Evolutionary conservation across 2,113 vertebrate species (phyloP), one percentile per base, ranked within the genome.

Genomic region (Eulemur macaco): DNA sequence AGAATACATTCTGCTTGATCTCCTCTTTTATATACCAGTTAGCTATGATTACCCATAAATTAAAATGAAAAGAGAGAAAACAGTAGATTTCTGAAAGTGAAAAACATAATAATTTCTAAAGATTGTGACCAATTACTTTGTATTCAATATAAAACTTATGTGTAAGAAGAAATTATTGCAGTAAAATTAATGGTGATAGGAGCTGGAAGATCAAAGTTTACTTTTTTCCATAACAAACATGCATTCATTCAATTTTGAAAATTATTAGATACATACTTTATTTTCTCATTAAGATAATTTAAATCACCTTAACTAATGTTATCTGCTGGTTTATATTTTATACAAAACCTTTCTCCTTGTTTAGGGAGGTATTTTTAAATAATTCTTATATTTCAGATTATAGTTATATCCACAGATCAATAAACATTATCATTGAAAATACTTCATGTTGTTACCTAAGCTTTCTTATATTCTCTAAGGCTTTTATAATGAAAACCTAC

Each of bases 401-500:
- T 91, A 45, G 20, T 89, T 92, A 42, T 58, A 94, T 45, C 11
- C 56, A 83, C 47, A 52, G 27, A 86, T 80, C 77, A 85, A 60
- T 94, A 90, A 89, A 83, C 50, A 45, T 78, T 95, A 58, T 87
- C 73, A 91, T 80, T 83, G 81, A 89, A 64, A 4, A 3, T 95
- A 83, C 42, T 50, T 97, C 58, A 64, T 69, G 34, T 73, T 93
- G 47, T 88, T 87, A 84, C 25, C 86, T 13, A 94, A 95, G 45
- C 34, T 73, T 14, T 96, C 54, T 94, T 80, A 94, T 27, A 94
- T 87, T 97, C 47, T 93, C 60, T 87, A 4, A 42, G 94, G 73
- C 2, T 69, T 81, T 39, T 2, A 68, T 69, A 95, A 82, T 95
- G 89, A 56, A 97, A 96, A 96, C 69, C 71, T 84, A 80, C 52